phyloP scores from a whole-genome alignment of 2,888 invertebrate genomes.

The Lasius fuliginosus region DNA sequence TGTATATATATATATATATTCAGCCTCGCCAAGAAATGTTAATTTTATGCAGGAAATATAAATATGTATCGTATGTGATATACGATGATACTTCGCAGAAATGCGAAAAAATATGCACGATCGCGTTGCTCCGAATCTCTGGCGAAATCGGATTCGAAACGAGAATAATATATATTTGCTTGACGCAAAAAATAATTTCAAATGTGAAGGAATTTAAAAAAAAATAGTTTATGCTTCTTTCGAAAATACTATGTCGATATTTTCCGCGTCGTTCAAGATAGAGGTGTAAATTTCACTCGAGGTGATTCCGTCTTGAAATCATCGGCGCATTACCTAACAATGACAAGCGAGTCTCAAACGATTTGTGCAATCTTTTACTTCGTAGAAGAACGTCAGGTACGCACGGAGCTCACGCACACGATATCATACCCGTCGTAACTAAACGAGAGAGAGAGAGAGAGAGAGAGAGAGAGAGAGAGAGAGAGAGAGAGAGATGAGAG shows the following conservation, averaged over 20 bases:
- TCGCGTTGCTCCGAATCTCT: neutral
- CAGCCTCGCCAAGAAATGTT: neutral
- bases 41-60: neutral
- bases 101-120: neutral
- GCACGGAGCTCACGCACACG: conserved; percentile 9
- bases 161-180: neutral
- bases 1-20: neutral
- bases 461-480: conserved; percentile 3
- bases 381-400: conserved; percentile 2
- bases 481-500: neutral
- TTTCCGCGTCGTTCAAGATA: neutral
- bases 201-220: neutral
- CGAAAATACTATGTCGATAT: neutral
- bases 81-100: neutral
- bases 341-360: neutral
- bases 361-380: neutral
- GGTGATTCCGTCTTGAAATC: neutral
- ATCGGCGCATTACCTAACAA: conserved; percentile 3
- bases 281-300: neutral
- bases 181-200: neutral
- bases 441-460: conserved; percentile 4
- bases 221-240: neutral
- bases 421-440: conserved; percentile 29
- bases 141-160: neutral
- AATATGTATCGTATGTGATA: neutral